phyloP scores from a whole-genome alignment of 1,140 invertebrate species.

The Rhizoglyphus robini region DNA sequence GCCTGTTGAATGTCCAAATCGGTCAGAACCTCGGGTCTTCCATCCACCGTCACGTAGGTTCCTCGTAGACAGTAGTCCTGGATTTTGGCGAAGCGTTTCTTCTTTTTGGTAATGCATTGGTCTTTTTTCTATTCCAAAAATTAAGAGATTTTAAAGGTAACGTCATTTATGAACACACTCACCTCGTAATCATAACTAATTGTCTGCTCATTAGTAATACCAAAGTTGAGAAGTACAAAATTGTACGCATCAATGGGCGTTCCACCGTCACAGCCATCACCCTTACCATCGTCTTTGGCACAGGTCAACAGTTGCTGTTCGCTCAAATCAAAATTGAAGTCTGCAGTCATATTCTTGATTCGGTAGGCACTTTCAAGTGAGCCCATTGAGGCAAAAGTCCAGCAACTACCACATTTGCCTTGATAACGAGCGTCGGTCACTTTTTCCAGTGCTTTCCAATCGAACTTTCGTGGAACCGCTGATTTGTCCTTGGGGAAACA shows the following conservation, averaged over 20 bases:
- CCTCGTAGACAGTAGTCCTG: slow-evolving; percentile 10
- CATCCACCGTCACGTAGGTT: neutral
- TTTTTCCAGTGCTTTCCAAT: slow-evolving; percentile 72
- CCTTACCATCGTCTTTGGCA: too few relatives aligned
- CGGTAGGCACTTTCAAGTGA: slow-evolving; percentile 10
- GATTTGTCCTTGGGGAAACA: neutral
- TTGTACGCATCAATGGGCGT: slow-evolving; percentile 68
- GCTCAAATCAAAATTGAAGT: slow-evolving; percentile 68
- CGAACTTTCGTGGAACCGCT: slow-evolving; percentile 54
- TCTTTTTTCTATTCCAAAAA: neutral
- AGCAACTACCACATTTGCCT: slow-evolving; percentile 18
- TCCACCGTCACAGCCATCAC: slow-evolving; percentile 83
- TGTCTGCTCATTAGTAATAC: slow-evolving; percentile 18
- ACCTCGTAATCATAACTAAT: slow-evolving; percentile 12
- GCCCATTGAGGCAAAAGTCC: slow-evolving; percentile 9
- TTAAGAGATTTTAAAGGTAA: too few relatives aligned
- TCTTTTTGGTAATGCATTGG: neutral
- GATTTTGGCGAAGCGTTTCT: neutral
- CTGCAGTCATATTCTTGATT: slow-evolving; percentile 34
- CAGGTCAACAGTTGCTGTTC: slow-evolving; percentile 97
- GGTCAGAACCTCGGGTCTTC: neutral
- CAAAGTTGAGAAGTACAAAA: slow-evolving; percentile 23
- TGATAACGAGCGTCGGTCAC: slow-evolving; percentile 66
- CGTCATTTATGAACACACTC: too few relatives aligned
- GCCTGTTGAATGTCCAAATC: neutral